Evolutionary conservation across 92 coral and sea anemone species (phyloP), one percentile per base, ranked within the genome.

Genomic region (Phymanthus crucifer): DNA sequence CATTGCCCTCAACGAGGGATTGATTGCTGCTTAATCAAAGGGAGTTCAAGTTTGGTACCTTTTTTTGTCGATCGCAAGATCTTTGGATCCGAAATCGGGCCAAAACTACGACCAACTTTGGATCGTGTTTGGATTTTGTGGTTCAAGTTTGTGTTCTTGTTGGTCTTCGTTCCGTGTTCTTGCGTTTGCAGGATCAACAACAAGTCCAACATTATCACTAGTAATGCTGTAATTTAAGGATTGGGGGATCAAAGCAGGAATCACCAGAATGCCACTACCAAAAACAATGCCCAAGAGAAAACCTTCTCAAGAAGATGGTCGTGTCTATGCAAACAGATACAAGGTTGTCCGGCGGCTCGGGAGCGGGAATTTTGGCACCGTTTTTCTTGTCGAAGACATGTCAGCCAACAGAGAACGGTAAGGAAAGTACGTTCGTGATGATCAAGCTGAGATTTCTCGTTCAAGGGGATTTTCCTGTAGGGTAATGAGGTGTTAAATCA

Each of bases 341-440:
- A 84, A 87, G 14, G 90, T 94, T 43, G 87, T 89, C 19, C 88
- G 86, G 56, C 87, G 91, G 5, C 90, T 94, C 21, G 98, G 98
- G 24, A 92, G 93, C 47, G 98, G 98, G 0, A 94, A 94, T 81
- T 94, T 92, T 77, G 98, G 98, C 1, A 94, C 98, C 2, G 98
- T 94, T 35, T 94, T 85, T 61, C 88, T 94, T 56, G 98, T 94
- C 43, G 92, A 92, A 76, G 98, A 94, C 71, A 80, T 87, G 87
- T 70, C 66, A 50, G 72, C 88, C 10, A 86, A 86, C 34, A 87
- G 82, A 45, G 95, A 93, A 83, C 58, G 95, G 98, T 92, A 72
- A 70, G 81, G 31, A 23, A 16, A 24, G 0, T 61, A 61, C 12
- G 29, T 61, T 26, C 13, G 1, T 61, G 5, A 3, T 24, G 21